Evolutionary conservation across 2,888 invertebrate species (phyloP).

Genomic region (Aporophyla lueneburgensis): DNA sequence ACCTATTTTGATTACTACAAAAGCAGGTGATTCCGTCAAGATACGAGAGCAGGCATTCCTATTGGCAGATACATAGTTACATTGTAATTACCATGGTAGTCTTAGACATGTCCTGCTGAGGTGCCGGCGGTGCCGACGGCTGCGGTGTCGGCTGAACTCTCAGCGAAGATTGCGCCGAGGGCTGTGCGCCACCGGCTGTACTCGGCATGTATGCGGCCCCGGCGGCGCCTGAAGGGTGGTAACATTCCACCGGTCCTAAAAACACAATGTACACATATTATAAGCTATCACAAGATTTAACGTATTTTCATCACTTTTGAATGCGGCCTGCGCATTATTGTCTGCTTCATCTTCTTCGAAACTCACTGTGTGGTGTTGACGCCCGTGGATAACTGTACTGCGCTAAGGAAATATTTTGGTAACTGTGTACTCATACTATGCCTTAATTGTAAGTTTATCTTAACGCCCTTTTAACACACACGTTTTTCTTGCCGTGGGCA

Average conservation of each 20-base stretch:
- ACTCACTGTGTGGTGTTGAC: constrained; percentile 89
- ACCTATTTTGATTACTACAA: not conserved
- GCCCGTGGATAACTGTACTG: constrained; percentile 88
- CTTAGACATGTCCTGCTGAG: constrained; percentile 86
- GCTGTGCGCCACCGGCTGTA: constrained; percentile 79
- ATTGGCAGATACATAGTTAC: not conserved
- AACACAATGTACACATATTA: constrained; percentile 30
- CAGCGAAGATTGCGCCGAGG: constrained; percentile 78
- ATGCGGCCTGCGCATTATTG: not conserved
- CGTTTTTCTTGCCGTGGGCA: not conserved
- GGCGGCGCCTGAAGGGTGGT: constrained; percentile 82
- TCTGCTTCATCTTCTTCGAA: constrained; percentile 32
- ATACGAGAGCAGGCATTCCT: not conserved
- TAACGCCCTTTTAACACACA: not conserved
- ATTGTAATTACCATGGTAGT: constrained; percentile 80
- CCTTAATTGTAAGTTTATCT: not conserved
- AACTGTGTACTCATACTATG: not conserved
- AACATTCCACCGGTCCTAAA: constrained; percentile 87
- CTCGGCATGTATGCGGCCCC: constrained; percentile 82
- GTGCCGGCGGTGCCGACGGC: constrained; percentile 85
- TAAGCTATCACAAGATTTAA: constrained; percentile 4
- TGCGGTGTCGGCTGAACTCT: constrained; percentile 83
- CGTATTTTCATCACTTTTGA: not conserved
- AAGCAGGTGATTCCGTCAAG: not conserved
- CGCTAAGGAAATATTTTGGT: constrained; percentile 81